Evolutionary conservation across 2,888 invertebrate species (phyloP).

Genomic region (Acrobasis suavella): DNA sequence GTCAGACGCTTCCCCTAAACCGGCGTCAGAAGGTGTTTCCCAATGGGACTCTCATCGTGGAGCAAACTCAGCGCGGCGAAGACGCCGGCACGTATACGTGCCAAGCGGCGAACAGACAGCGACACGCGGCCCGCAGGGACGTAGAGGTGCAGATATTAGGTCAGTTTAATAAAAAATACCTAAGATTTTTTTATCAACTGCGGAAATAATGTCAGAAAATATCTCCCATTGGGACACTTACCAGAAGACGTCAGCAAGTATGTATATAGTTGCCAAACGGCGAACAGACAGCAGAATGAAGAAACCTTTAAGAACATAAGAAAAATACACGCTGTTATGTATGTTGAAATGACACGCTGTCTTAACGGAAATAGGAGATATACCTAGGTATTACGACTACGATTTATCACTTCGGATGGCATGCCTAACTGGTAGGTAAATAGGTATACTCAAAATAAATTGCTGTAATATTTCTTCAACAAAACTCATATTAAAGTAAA

Average conservation of each 20-base stretch:
- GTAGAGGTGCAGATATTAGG: constrained; percentile 89
- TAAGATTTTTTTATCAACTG: too few species aligned
- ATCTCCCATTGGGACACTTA: constrained; percentile 89
- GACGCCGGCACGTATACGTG: constrained; percentile 96
- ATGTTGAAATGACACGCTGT: too few species aligned
- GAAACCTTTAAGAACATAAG: too few species aligned
- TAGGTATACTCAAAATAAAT: too few species aligned
- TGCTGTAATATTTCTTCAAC: too few species aligned
- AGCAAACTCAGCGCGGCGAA: constrained; percentile 91
- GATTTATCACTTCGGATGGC: too few species aligned
- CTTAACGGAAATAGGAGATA: too few species aligned
- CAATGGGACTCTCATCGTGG: constrained; percentile 93
- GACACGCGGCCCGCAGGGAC: constrained; percentile 88
- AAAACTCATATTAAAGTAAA: too few species aligned
- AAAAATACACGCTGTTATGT: too few species aligned
- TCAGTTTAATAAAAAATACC: constrained; percentile 49
- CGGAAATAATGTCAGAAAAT: too few species aligned
- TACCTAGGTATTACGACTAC: too few species aligned
- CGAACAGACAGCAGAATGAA: constrained; percentile 85
- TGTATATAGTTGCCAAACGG: constrained; percentile 92
- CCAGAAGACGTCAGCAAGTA: constrained; percentile 87
- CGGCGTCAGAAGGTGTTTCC: constrained; percentile 92
- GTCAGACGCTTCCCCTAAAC: constrained; percentile 92
- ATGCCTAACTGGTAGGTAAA: too few species aligned
- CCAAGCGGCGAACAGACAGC: constrained; percentile 92